Evolutionary conservation across 2,888 invertebrate species (phyloP), one percentile per base, ranked within the genome.

Genomic region (Cylloceria caligata): DNA sequence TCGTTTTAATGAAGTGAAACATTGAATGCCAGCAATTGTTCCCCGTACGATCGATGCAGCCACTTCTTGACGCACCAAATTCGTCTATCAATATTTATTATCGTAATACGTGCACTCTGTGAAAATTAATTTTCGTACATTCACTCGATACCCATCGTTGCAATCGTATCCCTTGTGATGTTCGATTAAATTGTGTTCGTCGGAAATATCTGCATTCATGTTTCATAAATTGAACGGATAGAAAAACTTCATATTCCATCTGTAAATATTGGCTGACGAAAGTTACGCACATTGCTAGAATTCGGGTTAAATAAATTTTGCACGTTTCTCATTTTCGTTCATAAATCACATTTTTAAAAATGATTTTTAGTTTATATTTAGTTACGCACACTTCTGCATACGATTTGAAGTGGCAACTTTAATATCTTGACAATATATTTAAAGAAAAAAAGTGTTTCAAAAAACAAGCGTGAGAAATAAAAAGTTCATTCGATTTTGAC

Each of bases 71-170:
- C 11, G 42, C 19, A 34, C 47, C 34, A 2, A 65, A 11, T 30
- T 30, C 24, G 36, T 57, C n/a, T 57, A 71, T 71, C 55, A 57
- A 71, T 71, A 71, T 71, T 71, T 47, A 47, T 47, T 47, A 45
- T 11, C 34, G 13, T 67, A 47, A 34, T 49, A 67, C 47, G 49
- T 67, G 42, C 45, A 71, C 57, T 42, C 42, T n/a, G 30, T 42
- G 55, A 45, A 30, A 42, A 71, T 71, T 30, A 57, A 71, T 71
- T 57, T 57, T 19, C 16, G 39, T 6, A 19, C 30, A 45, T 71
- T 57, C 19, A 19, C 3, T 24, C 21, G 6, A 47, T n/a, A 7
- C 34, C 13, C 19, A 13, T 39, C 36, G 21, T 6, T 11, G 21
- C 19, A 62, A 62, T 62, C 62, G 62, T 19, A 62, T 21, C 36